Percentiles rank a stretch among this genome's conserved stretches.
phyloP scores from a whole-genome alignment of 2,113 vertebrate species.

The Burhinus oedicnemus region DNA sequence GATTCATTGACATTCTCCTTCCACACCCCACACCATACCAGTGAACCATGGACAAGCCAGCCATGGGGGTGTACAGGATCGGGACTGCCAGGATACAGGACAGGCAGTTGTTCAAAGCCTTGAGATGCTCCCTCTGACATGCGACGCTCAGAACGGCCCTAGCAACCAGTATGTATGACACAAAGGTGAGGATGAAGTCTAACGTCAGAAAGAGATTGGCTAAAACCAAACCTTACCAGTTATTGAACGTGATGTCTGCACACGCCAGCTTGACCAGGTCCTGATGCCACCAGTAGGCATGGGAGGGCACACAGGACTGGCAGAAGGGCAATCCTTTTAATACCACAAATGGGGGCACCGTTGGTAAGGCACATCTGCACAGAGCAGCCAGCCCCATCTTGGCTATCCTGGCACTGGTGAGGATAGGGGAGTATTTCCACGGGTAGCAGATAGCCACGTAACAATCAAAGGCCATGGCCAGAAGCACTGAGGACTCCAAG shows the following conservation, averaged over 20 bases:
- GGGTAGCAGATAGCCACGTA: background rate
- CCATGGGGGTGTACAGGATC: background rate
- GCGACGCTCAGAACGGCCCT: background rate
- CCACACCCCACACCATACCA: background rate
- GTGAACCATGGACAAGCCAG: conserved; percentile 19
- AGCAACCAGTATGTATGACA: background rate
- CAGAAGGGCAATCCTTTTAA: background rate
- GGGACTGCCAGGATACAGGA: conserved; percentile 18
- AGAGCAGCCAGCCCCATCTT: background rate
- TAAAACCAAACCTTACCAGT: background rate
- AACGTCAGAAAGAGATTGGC: background rate
- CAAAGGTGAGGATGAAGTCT: background rate
- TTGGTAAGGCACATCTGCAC: background rate
- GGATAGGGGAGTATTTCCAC: background rate
- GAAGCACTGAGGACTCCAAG: background rate
- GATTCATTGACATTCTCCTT: background rate
- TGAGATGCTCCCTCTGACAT: background rate
- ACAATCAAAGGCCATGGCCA: background rate
- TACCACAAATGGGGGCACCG: background rate
- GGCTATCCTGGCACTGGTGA: background rate
- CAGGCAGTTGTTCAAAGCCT: conserved; percentile 33
- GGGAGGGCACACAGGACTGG: too few species aligned
- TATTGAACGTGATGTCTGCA: background rate
- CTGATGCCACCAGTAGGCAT: background rate
- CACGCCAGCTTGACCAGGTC: conserved; percentile 9